phyloP scores from a whole-genome alignment of 2,888 invertebrate species.

The Heliconius ismenius region DNA sequence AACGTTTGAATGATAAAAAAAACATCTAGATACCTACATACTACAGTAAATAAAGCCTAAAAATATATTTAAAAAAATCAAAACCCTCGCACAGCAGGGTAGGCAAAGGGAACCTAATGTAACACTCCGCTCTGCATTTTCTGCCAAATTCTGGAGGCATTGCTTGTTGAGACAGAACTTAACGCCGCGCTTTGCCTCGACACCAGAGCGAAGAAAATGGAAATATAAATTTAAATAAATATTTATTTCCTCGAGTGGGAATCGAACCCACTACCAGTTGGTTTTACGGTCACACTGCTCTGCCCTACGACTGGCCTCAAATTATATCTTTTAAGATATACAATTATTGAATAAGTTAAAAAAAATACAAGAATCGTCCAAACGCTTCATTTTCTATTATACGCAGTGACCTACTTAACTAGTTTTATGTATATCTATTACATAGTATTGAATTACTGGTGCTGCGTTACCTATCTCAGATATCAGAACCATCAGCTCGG shows the following conservation, averaged over 20 bases:
- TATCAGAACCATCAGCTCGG: conserved; percentile 59
- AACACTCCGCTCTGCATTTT: no score
- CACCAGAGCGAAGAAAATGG: no score
- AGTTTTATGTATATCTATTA: conserved; percentile 49
- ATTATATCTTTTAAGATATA: neutral
- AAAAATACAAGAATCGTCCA: neutral
- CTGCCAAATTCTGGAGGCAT: no score
- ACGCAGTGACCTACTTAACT: conserved; percentile 44
- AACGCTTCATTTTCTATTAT: conserved; percentile 14
- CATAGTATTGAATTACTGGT: conserved; percentile 56
- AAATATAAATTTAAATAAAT: no score
- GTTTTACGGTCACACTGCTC: no score
- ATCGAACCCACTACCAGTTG: no score
- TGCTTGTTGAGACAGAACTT: no score
- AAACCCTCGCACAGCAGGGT: no score
- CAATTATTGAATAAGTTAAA: neutral
- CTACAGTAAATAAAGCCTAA: neutral
- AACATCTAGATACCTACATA: neutral
- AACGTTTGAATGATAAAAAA: neutral
- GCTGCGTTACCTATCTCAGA: conserved; percentile 59
- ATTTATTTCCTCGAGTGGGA: no score
- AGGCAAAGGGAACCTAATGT: no score
- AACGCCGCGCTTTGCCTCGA: no score
- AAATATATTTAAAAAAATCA: neutral
- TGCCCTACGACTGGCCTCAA: no score